Evolutionary conservation across 2,113 vertebrate species (phyloP).

Genomic region (Riparia riparia): DNA sequence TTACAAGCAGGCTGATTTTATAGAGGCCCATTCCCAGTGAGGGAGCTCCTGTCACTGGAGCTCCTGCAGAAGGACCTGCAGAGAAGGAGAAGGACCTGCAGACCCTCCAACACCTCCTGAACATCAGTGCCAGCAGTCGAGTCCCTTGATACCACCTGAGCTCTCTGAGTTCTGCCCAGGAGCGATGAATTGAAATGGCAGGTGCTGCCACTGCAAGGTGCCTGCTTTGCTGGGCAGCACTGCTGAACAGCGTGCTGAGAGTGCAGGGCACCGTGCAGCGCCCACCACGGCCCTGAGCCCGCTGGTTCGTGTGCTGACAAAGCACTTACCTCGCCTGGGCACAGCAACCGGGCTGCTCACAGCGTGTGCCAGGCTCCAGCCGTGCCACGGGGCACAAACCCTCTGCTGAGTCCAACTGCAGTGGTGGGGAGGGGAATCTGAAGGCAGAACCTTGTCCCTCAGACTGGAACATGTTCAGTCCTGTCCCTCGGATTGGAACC

Average conservation of each 20-base stretch:
- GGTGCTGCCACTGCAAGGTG: background rate
- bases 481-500: background rate
- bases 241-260: background rate
- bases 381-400: background rate
- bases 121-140: fast-evolving
- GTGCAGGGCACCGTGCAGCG: fast-evolving
- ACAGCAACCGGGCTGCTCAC: background rate
- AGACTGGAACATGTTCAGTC: background rate
- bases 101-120: background rate
- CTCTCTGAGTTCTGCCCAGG: background rate
- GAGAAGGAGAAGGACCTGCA: background rate
- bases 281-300: background rate
- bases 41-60: background rate
- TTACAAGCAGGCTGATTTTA: background rate
- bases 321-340: background rate
- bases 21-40: background rate
- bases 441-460: background rate
- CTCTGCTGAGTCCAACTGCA: background rate
- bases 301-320: fast-evolving
- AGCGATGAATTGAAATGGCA: background rate
- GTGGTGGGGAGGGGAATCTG: background rate
- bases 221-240: background rate
- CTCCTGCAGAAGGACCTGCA: background rate
- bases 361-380: background rate
- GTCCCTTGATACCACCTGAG: background rate